phyloP scores from a whole-genome alignment of 2,797 vertebrate genomes.

The Crocidura indochinensis region DNA sequence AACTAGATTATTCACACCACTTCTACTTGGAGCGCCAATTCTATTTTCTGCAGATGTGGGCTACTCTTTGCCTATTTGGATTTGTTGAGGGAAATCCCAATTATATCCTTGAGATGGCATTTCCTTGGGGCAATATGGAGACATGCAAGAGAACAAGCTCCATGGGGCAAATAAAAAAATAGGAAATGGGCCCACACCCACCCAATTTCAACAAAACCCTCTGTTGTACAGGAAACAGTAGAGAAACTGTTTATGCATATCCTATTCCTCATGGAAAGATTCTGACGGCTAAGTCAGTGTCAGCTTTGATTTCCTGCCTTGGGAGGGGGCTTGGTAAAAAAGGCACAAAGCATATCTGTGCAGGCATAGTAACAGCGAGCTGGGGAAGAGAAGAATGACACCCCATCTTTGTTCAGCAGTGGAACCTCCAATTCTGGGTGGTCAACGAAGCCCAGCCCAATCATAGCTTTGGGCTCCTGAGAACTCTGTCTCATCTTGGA shows the following conservation, averaged over 20 bases:
- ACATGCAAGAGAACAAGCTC: slow-evolving; percentile 57
- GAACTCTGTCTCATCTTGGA: slow-evolving; percentile 1
- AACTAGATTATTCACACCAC: slow-evolving; percentile 10
- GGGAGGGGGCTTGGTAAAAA: slow-evolving; percentile 59
- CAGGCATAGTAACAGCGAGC: slow-evolving; percentile 35
- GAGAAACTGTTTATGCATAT: slow-evolving; percentile 76
- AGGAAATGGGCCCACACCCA: slow-evolving; percentile 56
- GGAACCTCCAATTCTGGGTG: neutral
- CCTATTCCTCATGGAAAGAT: slow-evolving; percentile 72
- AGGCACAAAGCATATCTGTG: slow-evolving; percentile 72
- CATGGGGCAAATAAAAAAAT: slow-evolving; percentile 63
- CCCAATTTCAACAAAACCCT: slow-evolving; percentile 74
- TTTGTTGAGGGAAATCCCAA: slow-evolving; percentile 45
- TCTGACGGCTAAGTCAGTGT: slow-evolving; percentile 75
- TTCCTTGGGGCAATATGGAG: slow-evolving; percentile 12
- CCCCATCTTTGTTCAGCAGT: slow-evolving; percentile 55
- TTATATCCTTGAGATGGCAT: slow-evolving; percentile 17
- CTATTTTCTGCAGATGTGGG: neutral
- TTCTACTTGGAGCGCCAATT: neutral
- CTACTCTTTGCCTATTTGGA: slow-evolving; percentile 18
- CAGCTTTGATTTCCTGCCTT: slow-evolving; percentile 75
- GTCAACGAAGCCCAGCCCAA: neutral
- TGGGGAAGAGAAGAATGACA: slow-evolving; percentile 36
- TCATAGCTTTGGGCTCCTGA: slow-evolving; percentile 17
- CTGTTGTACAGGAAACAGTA: slow-evolving; percentile 70